Percentiles rank a stretch among this genome's conserved stretches.
These are phyloP conservation scores for Geopemphigus sp. DNA, from an alignment of 1,140 invertebrate genomes.

Conservation along the genomic window DNA sequence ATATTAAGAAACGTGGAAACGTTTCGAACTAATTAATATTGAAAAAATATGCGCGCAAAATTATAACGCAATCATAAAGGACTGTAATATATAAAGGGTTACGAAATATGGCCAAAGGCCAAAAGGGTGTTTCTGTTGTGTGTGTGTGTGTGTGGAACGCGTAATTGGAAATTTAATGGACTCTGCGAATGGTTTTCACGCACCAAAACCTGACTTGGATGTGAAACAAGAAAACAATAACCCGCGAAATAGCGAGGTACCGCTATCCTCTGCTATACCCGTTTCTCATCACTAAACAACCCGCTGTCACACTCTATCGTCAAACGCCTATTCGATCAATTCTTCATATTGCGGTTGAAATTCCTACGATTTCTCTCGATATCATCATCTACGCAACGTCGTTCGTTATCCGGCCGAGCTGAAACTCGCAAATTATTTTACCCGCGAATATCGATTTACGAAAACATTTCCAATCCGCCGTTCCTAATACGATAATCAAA, in stretches of 20 bases:
- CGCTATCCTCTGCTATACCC: neutral
- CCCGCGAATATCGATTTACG: too few species aligned
- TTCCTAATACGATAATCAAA: too few species aligned
- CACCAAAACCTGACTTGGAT: constrained; percentile 43
- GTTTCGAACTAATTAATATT: constrained; percentile 13
- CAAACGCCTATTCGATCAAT: constrained; percentile 4
- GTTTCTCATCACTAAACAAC: too few species aligned
- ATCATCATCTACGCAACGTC: too few species aligned
- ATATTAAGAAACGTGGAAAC: neutral
- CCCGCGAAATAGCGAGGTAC: constrained; percentile 22
- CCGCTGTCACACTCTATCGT: too few species aligned
- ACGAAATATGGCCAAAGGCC: constrained; percentile 25
- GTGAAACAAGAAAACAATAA: constrained; percentile 42
- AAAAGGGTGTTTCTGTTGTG: constrained; percentile 38
- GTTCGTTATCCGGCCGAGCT: too few species aligned
- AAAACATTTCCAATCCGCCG: too few species aligned
- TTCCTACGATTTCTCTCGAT: constrained; percentile 1
- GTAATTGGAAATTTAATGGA: constrained; percentile 48
- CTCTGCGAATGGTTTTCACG: constrained; percentile 37
- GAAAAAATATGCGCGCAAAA: constrained; percentile 6
- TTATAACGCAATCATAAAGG: constrained; percentile 16
- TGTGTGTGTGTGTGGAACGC: constrained; percentile 1
- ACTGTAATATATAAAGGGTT: constrained; percentile 24
- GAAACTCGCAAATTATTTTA: too few species aligned
- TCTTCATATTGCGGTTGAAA: constrained; percentile 4